Evolutionary conservation across 1,140 invertebrate species (phyloP), one percentile per base, ranked within the genome.

Genomic region (Reticulitermes speratus): DNA sequence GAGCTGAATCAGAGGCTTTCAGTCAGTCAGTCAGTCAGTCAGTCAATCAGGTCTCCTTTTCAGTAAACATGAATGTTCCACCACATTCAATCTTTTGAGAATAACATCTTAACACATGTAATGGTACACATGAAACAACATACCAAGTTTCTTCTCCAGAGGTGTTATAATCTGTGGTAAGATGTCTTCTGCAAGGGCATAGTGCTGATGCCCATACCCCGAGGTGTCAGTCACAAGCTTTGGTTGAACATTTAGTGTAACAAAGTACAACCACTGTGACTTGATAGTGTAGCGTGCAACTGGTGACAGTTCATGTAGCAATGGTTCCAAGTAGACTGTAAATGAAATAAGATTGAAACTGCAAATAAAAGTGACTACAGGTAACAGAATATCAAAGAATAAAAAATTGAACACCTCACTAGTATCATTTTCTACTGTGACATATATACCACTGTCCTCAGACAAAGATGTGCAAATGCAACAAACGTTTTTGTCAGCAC

Each of bases 261-360:
- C 91, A 75, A 97, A 94, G 91, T 97, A 97, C 23, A 98, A 91
- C 96, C 95, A 96, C 90, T 98, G 97, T 0, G 97, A 97, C 59
- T 86, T 86, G 0, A 98, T 92, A 0, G 94, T 95, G 88, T 97
- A 95, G 89, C 95, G 94, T 81, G 95, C 94, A 45, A 96, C 91
- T 0, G 93, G 89, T 8, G 93, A 92, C 32, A 97, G 88, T 85
- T 96, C 93, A 21, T 94, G 90, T 6, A 96, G 89, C 84, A 97
- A 95, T 8, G 96, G 95, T 44, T 94, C 91, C 44, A 97, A 90
- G 89, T 65, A 85, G 84, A 65, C 44, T 87, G 25, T 44, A 87
- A 87, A 1, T 65, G 30, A 32, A 83, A n/a, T n/a, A n/a, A 38
- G 38, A 38, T 75, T 75, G 30, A 75, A 75, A 82, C 75, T 82